A percentile compares a stretch with the other conserved stretches of the same genome.
phyloP scores from a whole-genome alignment of 2,113 vertebrate species.

The Channa maculata region DNA sequence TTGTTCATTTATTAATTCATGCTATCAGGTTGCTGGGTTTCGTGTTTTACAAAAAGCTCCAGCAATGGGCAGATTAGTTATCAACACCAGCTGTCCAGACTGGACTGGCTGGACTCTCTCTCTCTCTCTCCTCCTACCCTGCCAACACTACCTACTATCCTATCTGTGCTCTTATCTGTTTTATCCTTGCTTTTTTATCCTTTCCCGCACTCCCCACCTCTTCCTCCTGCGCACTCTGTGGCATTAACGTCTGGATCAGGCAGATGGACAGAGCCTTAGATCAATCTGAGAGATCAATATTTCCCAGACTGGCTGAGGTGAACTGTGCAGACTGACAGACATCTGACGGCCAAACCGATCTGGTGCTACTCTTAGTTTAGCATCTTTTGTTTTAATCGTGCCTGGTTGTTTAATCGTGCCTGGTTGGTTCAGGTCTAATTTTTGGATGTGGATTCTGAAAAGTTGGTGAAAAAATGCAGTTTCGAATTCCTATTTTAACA shows the following conservation, averaged over 20 bases:
- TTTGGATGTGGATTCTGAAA: conserved; percentile 32
- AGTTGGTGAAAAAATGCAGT: conserved; percentile 18
- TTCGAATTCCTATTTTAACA: conserved; percentile 25
- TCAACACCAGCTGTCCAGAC: conserved; percentile 82
- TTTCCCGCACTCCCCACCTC: conserved; percentile 27
- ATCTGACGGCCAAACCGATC: conserved; percentile 59
- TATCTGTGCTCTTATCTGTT: conserved; percentile 61
- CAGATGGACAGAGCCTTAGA: conserved; percentile 79
- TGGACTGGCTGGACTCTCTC: conserved; percentile 49
- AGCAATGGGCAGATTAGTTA: conserved; percentile 80
- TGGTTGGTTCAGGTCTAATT: conserved; percentile 42
- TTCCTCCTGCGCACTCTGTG: conserved; percentile 34
- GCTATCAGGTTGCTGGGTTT: conserved; percentile 81
- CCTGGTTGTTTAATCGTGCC: conserved; percentile 45
- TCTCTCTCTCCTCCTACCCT: conserved; percentile 22
- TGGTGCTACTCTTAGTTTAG: not conserved
- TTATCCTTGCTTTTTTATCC: conserved; percentile 43
- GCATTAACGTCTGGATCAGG: conserved; percentile 69
- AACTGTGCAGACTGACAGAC: conserved; percentile 62
- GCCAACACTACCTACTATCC: conserved; percentile 49
- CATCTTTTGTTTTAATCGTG: conserved; percentile 2
- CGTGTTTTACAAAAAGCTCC: conserved; percentile 81
- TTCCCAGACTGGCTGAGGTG: conserved; percentile 66
- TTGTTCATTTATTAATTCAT: conserved; percentile 83
- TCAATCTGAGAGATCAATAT: conserved; percentile 81